Base-by-base conservation (phyloP, 2,888 invertebrate species). In the Pristionchus mayeri region DNA sequence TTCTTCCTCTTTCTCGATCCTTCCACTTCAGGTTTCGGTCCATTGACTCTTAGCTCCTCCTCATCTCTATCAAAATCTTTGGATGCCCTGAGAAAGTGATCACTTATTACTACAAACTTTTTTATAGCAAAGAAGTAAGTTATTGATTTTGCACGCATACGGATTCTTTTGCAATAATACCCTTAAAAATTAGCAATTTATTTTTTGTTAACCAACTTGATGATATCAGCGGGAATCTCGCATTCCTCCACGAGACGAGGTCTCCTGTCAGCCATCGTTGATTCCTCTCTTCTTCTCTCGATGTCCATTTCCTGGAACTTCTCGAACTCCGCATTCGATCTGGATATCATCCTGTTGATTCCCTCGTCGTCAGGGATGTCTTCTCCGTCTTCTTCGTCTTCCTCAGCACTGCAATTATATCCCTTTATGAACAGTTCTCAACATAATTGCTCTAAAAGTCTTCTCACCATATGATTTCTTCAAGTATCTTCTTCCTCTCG, bases 291-390 rank as follows among this genome's bases (percentile, higher is more conserved):
- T 92, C 96, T 95, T 85, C 98, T 95, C 91, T 98, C 98, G 79
- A 96, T 93, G 93, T 99, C 99, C 95, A 98, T 96, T 93, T 96
- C 90, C 93, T 94, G 90, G 94, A 98, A 98, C 24, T 95, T 93
- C 93, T 98, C 98, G 93, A 98, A 95, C 93, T 99, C 99, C 7
- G 96, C 96, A 93, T 98, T 98, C 13, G 96, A 95, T 63, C 89
- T 95, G 0, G 98, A 98, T 90, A 99, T 96, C 98, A 99, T 98
- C 94, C 98, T 97, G 94, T 99, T 99, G 80, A 99, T 96, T 76
- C 97, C 96, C 93, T 99, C 99, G 93, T 99, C 99, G 93, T 99
- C 99, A 0, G 99, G 99, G 0, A 98, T 96, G 93, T 97, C 97
- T 93, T 97, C 97, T 93, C 97, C 97, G 93, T 97, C 92, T 57